Conservation (phyloP, 2,113 vertebrate genomes). For the Paratilapia polleni region DNA sequence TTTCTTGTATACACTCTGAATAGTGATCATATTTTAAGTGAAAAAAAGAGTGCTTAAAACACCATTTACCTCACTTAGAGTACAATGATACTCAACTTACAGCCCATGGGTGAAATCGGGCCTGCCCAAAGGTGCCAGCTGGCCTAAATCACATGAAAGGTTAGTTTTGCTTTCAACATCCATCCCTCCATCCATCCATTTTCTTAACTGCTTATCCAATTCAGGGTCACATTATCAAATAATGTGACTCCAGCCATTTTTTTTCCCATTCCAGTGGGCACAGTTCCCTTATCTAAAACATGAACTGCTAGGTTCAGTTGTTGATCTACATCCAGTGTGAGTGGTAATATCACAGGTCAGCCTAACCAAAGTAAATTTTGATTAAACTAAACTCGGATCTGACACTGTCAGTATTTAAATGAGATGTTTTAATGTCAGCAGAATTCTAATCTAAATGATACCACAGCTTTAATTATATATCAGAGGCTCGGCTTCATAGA, state of each 20-base stretch:
- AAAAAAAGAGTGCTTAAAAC: not conserved
- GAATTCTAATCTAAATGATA: constrained; percentile 64
- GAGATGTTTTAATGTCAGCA: constrained; percentile 52
- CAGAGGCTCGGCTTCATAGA: constrained; percentile 57
- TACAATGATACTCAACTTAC: not conserved
- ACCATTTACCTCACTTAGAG: not conserved
- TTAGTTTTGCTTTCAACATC: not conserved
- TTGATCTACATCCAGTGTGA: not conserved
- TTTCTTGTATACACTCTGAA: constrained; percentile 8
- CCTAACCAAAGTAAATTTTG: constrained; percentile 1
- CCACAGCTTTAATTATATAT: constrained; percentile 72
- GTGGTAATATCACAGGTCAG: not conserved
- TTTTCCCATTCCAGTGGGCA: not conserved
- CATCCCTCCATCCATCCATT: not conserved
- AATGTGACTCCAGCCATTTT: not conserved
- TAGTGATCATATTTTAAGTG: not conserved
- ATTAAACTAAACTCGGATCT: constrained; percentile 20
- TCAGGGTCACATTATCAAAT: not conserved
- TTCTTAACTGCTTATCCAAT: not conserved
- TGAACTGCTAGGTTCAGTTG: not conserved
- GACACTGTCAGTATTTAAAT: constrained; percentile 28
- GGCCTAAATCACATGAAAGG: not conserved
- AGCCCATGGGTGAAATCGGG: not conserved
- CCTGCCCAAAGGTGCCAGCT: not conserved
- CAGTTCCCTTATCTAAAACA: not conserved